phyloP scores from a whole-genome alignment of 2,888 invertebrate genomes.

The Metallyticus violacea region DNA sequence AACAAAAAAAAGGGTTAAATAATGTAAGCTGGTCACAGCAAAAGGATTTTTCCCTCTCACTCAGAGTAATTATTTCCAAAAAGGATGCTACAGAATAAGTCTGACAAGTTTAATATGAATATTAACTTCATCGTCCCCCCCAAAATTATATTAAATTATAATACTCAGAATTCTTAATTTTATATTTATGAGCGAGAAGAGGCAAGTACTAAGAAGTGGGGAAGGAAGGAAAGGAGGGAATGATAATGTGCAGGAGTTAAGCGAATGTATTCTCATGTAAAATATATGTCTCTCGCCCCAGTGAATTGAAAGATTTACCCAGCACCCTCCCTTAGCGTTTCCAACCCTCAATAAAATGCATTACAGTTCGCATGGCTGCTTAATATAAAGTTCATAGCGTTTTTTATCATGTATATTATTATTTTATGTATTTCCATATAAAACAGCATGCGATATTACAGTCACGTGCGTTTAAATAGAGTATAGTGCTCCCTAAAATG shows the following conservation, averaged over 20 bases:
- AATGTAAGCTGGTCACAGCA: too few relatives aligned
- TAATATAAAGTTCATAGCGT: background rate
- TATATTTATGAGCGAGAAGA: background rate
- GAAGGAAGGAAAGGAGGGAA: background rate
- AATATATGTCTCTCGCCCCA: slow-evolving; percentile 12
- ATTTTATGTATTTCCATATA: background rate
- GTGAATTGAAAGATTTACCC: slow-evolving; percentile 20
- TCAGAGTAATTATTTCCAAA: too few relatives aligned
- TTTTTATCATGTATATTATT: background rate
- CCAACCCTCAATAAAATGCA: background rate
- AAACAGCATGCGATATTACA: background rate
- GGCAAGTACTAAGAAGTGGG: background rate
- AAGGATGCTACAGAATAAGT: too few relatives aligned
- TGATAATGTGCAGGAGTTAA: background rate
- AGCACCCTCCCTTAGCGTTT: background rate
- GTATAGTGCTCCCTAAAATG: background rate
- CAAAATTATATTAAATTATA: too few relatives aligned
- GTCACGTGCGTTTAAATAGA: background rate
- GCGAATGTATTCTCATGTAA: slow-evolving; percentile 11
- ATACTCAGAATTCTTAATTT: too few relatives aligned
- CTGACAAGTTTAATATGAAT: too few relatives aligned
- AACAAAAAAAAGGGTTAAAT: too few relatives aligned
- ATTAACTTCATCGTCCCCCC: too few relatives aligned
- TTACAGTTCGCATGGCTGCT: background rate
- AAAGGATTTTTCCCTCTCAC: too few relatives aligned